phyloP scores from a whole-genome alignment of 1,140 invertebrate species.

The Formica selysi region DNA sequence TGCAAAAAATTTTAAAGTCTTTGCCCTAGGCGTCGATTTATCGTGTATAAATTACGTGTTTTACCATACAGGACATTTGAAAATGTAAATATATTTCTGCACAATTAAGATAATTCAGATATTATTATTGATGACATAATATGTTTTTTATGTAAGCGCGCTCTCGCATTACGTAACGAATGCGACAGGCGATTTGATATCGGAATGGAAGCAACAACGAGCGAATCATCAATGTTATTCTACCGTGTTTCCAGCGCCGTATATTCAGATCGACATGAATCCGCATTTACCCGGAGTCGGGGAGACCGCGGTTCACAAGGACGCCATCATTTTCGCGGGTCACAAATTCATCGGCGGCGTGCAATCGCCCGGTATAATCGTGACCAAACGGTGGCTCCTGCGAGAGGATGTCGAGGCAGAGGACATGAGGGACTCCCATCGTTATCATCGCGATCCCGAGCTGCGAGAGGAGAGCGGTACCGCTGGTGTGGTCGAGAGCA shows the following conservation, averaged over 20 bases:
- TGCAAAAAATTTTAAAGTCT: background rate
- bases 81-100: background rate
- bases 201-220: background rate
- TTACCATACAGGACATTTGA: background rate
- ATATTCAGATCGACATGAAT: slow-evolving; percentile 95
- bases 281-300: slow-evolving; percentile 90
- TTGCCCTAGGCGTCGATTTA: background rate
- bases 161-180: slow-evolving; percentile 9
- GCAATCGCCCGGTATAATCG: slow-evolving; percentile 91
- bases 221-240: background rate
- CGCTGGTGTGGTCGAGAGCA: slow-evolving; percentile 93
- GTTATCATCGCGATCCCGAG: slow-evolving; percentile 85
- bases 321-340: slow-evolving; percentile 96
- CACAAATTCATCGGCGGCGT: slow-evolving; percentile 97
- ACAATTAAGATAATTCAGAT: slow-evolving; percentile 11
- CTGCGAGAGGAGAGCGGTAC: slow-evolving; percentile 95
- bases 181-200: background rate
- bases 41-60: background rate
- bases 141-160: slow-evolving; percentile 26
- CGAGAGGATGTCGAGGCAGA: slow-evolving; percentile 83
- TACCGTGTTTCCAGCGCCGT: slow-evolving; percentile 88
- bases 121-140: slow-evolving; percentile 39
- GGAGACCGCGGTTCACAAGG: slow-evolving; percentile 92
- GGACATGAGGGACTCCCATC: slow-evolving; percentile 84
- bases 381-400: slow-evolving; percentile 87